These are phyloP conservation scores for Caranx melampygus DNA, from an alignment of 2,113 vertebrate species.

Conservation along the genomic window DNA sequence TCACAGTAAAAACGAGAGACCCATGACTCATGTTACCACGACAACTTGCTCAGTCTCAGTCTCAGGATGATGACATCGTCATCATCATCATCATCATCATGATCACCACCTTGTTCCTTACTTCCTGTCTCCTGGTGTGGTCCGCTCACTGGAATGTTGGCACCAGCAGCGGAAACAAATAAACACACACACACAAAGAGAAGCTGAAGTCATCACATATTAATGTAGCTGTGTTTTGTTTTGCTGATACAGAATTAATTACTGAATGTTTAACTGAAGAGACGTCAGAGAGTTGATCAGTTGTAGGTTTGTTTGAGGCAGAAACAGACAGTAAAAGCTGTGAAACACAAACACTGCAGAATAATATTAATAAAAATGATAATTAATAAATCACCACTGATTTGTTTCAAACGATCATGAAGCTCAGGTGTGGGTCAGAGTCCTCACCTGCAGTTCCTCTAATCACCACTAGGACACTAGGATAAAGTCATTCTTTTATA, in stretches of 20 bases:
- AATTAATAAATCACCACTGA: too few relatives aligned
- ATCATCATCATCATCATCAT: constrained; percentile 12
- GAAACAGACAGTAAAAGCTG: too few relatives aligned
- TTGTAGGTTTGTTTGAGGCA: too few relatives aligned
- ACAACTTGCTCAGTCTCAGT: constrained; percentile 18
- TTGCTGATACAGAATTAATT: not conserved
- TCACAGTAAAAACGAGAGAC: not conserved
- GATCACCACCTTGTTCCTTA: constrained; percentile 38
- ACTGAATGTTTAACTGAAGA: too few relatives aligned
- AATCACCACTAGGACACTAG: not conserved
- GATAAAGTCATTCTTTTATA: too few relatives aligned
- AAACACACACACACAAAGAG: not conserved
- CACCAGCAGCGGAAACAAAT: constrained; percentile 18
- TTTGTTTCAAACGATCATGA: too few relatives aligned
- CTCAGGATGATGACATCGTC: constrained; percentile 36
- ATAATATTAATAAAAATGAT: too few relatives aligned
- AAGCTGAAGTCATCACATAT: not conserved
- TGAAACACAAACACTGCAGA: too few relatives aligned
- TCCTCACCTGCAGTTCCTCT: not conserved
- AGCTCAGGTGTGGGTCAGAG: not conserved
- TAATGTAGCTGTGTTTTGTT: not conserved
- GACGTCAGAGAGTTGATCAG: too few relatives aligned
- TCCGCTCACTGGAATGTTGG: constrained; percentile 48
- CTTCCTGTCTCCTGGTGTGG: constrained; percentile 63
- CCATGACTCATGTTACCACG: not conserved